Conservation (phyloP, 2,888 invertebrate genomes). For the Drosophila tripunctata region DNA sequence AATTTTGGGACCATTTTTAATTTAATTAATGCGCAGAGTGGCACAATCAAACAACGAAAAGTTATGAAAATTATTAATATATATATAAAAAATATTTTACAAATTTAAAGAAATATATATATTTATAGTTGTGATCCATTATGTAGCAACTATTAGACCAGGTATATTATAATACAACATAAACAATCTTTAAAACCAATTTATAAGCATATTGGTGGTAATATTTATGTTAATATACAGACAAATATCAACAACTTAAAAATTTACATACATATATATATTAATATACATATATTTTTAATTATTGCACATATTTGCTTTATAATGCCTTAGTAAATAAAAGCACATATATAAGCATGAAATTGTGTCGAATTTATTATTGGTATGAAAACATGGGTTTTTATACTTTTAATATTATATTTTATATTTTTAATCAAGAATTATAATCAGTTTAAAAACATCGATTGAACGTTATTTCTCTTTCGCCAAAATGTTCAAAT, state of each 20-base stretch:
- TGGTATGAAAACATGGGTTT: too few relatives aligned
- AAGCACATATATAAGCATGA: conserved; percentile 10
- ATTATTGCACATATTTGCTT: conserved; percentile 20
- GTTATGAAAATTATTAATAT: not conserved
- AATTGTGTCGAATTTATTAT: not conserved
- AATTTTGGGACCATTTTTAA: conserved; percentile 35
- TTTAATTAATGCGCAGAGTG: conserved; percentile 17
- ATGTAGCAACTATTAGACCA: conserved; percentile 3
- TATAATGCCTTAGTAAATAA: conserved; percentile 13
- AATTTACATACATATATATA: too few relatives aligned
- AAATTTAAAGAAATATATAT: not conserved
- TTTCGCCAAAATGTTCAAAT: too few relatives aligned
- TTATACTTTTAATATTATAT: too few relatives aligned
- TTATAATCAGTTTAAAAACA: too few relatives aligned
- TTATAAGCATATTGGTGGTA: not conserved
- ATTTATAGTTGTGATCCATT: not conserved
- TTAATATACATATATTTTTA: conserved; percentile 3
- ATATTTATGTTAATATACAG: conserved; percentile 3
- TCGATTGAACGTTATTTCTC: too few relatives aligned
- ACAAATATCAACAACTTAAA: not conserved
- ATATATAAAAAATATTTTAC: not conserved
- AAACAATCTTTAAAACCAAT: not conserved
- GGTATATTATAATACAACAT: not conserved
- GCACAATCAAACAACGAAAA: conserved; percentile 39
- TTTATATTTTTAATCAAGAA: too few relatives aligned